A percentile compares a stretch with the other conserved stretches of the same genome.
These are phyloP conservation scores for Morpho achilles DNA, from an alignment of 2,888 invertebrate species.

Conservation along the genomic window DNA sequence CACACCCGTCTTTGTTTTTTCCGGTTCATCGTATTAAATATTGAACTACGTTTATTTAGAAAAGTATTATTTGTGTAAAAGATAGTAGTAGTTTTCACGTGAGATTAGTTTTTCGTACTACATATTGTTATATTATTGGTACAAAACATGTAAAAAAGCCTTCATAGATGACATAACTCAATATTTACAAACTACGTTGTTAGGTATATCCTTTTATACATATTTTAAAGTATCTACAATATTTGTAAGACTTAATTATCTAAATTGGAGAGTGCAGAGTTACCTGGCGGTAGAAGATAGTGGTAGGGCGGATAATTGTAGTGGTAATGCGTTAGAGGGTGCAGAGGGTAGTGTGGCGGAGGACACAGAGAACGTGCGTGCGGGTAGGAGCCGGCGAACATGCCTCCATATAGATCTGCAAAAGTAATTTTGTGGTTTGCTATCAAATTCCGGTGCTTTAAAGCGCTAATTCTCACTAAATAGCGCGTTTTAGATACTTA, in stretches of 20 bases:
- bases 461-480: slow-evolving; percentile 69
- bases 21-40: too few relatives aligned
- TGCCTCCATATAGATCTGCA: slow-evolving; percentile 70
- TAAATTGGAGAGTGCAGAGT: slow-evolving; percentile 37
- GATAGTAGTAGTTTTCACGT: neutral
- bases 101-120: neutral
- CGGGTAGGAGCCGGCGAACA: slow-evolving; percentile 67
- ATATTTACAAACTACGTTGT: slow-evolving; percentile 5
- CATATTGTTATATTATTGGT: too few relatives aligned
- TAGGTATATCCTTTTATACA: neutral
- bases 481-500: slow-evolving; percentile 76
- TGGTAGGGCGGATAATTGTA: slow-evolving; percentile 72
- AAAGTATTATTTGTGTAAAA: too few relatives aligned
- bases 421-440: slow-evolving; percentile 52
- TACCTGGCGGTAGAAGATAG: slow-evolving; percentile 73
- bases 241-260: neutral
- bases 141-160: too few relatives aligned
- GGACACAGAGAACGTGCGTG: slow-evolving; percentile 71
- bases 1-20: too few relatives aligned
- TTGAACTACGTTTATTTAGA: too few relatives aligned
- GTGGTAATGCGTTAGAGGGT: slow-evolving; percentile 72
- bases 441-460: slow-evolving; percentile 53
- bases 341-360: slow-evolving; percentile 73
- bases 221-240: slow-evolving; percentile 2
- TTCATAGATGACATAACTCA: too few relatives aligned